Base-by-base conservation (phyloP, 2,888 invertebrate species). In the Agriopis aurantiaria region DNA sequence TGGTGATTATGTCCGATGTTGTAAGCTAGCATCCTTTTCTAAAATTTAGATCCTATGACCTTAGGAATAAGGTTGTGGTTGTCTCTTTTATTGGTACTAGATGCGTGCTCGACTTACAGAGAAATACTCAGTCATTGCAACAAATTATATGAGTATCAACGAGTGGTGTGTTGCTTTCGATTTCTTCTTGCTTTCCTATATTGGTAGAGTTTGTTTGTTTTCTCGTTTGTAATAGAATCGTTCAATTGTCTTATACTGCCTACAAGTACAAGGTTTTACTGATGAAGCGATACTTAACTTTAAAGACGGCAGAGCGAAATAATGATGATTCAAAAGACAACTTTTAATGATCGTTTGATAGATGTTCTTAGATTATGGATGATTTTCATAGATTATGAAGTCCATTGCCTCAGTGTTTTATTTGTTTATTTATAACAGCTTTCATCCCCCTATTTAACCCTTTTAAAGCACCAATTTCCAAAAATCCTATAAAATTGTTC, bases 131-230 rank as follows among this genome's bases (percentile, higher is more conserved):
- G 84, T 86, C 87, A 86, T 83, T 73, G 80, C 66, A 72, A 79
- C 80, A 85, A 86, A 86, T 86, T 84, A 85, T 80, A 82, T 82
- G 80, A 82, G 81, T 84, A 79, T 80, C 78, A 43, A 14, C 14
- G 11, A 23, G 75, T 60, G 51, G 68, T 72, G 61, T 69, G 60
- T 67, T 69, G 75, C 83, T 86, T 84, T 84, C 85, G 80, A 81
- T 87, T 86, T 85, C 83, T 79, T 82, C 81, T 81, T 78, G 79
- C 85, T 88, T 86, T 87, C 83, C 82, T 83, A 82, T 83, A 85
- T 84, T 74, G 79, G 77, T 68, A 46, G 52, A 40, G 52, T 58
- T 59, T 70, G 61, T 69, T 71, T 70, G 60, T 72, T 71, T 75
- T 66, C 49, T n/a, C 1, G 8, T 55, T 33, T n/a, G 46, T 8